Conservation (phyloP, 1,140 invertebrate species). For the Drosophila pseudoananassae region DNA sequence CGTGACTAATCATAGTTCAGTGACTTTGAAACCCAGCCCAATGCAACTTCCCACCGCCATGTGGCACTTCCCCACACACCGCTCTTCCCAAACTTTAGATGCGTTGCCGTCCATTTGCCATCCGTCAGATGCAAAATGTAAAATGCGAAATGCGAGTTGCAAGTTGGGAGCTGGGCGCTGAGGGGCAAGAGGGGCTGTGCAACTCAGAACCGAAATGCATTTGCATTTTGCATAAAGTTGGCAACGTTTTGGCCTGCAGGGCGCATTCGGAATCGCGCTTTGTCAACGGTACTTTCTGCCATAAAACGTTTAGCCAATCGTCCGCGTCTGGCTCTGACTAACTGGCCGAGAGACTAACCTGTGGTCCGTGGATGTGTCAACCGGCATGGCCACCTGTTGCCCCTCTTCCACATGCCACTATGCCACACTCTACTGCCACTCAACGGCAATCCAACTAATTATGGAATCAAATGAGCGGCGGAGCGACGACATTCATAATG, state of each 20-base stretch:
- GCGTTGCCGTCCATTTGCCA: conserved; percentile 55
- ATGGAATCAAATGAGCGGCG: conserved; percentile 68
- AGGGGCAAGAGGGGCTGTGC: background rate
- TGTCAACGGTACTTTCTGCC: conserved; percentile 74
- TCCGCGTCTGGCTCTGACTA: conserved; percentile 18
- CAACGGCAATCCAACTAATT: conserved; percentile 47
- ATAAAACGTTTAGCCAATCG: conserved; percentile 79
- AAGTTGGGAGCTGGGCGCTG: background rate
- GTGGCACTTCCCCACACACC: background rate
- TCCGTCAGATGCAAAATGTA: conserved; percentile 52
- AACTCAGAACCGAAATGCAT: conserved; percentile 57
- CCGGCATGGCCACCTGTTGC: conserved; percentile 29
- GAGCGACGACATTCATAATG: conserved; percentile 67
- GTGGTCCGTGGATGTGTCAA: conserved; percentile 11
- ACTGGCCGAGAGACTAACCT: conserved; percentile 8
- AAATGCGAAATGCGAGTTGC: conserved; percentile 10
- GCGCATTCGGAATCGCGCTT: conserved; percentile 52
- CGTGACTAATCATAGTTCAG: conserved; percentile 61
- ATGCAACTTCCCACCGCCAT: conserved; percentile 36
- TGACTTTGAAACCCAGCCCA: conserved; percentile 41
- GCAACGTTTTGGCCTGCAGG: conserved; percentile 66
- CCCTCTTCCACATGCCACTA: background rate
- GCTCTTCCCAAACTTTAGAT: conserved; percentile 36
- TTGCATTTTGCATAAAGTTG: conserved; percentile 78
- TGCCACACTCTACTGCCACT: background rate